Conservation (phyloP, 2,797 vertebrate genomes). For the Cirrhinus mrigala region DNA sequence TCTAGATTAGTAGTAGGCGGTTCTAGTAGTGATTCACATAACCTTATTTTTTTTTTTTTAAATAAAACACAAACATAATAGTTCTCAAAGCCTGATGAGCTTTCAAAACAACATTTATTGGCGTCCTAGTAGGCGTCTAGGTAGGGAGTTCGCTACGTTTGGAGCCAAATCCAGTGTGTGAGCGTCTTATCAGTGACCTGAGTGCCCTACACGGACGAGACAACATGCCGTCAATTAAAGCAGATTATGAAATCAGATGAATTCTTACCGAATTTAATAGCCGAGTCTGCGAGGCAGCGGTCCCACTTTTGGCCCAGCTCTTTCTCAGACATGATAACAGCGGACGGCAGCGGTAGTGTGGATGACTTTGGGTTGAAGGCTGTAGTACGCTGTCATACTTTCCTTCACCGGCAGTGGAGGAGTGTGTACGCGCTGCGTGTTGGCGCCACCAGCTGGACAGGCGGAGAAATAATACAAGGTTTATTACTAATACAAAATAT, state of each 20-base stretch:
- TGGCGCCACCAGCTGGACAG: conserved; percentile 46
- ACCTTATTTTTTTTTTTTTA: no score
- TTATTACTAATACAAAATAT: background rate
- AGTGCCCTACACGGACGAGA: background rate
- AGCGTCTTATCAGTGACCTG: conserved; percentile 15
- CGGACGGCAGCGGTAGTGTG: conserved; percentile 29
- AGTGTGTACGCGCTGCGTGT: conserved; percentile 41
- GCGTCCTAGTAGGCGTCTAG: background rate
- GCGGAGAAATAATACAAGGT: background rate
- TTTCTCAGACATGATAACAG: conserved; percentile 79
- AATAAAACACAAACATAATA: background rate
- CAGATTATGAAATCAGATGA: background rate
- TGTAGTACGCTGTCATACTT: conserved; percentile 46
- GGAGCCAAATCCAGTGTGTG: background rate
- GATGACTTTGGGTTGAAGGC: conserved; percentile 50
- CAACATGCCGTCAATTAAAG: no score
- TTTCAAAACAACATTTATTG: background rate
- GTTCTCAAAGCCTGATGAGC: background rate
- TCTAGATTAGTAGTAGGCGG: background rate
- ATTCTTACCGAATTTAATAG: conserved; percentile 81
- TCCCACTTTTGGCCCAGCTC: conserved; percentile 83
- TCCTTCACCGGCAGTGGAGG: background rate
- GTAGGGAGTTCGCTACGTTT: background rate
- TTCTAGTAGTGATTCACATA: background rate
- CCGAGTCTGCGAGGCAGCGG: conserved; percentile 79